These are phyloP conservation scores for Dendronephthya gigantea DNA, from an alignment of 64 coral and sea anemone genomes.

Conservation along the genomic window DNA sequence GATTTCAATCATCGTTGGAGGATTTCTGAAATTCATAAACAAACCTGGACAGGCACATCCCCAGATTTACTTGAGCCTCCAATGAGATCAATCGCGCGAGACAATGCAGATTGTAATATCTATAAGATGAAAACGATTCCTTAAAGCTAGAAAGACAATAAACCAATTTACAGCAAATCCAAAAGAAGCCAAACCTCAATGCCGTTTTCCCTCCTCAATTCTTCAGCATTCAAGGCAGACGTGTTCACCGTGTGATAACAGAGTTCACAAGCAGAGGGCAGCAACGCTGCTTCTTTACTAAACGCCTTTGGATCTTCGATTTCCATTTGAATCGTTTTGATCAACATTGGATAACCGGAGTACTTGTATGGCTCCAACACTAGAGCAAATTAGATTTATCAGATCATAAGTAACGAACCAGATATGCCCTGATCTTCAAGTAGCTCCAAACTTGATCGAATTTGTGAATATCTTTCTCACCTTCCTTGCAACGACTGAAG, in stretches of 20 bases:
- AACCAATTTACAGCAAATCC: background rate
- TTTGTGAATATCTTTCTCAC: slow-evolving; percentile 23
- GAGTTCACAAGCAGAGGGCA: slow-evolving; percentile 78
- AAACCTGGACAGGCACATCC: slow-evolving; percentile 72
- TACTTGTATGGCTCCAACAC: slow-evolving; percentile 96
- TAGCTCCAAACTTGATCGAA: no score
- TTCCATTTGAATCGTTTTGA: slow-evolving; percentile 86
- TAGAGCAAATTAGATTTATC: background rate
- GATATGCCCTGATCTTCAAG: no score
- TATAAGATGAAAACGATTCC: slow-evolving; percentile 17
- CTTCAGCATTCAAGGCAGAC: slow-evolving; percentile 89
- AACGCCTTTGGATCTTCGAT: slow-evolving; percentile 53
- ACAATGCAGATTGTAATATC: slow-evolving; percentile 64
- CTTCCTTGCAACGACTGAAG: slow-evolving; percentile 86
- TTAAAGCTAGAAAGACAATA: no score
- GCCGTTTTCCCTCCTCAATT: slow-evolving; percentile 78
- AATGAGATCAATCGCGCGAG: slow-evolving; percentile 43
- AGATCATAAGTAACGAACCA: no score
- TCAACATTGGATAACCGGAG: slow-evolving; percentile 94
- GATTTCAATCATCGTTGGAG: no score
- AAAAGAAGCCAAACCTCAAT: slow-evolving; percentile 52
- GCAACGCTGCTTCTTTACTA: slow-evolving; percentile 62
- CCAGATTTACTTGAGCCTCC: slow-evolving; percentile 38
- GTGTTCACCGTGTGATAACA: slow-evolving; percentile 93
- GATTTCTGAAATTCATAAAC: no score